Base-by-base conservation (phyloP, 2,113 vertebrate species). In the Artemisiospiza belli region DNA sequence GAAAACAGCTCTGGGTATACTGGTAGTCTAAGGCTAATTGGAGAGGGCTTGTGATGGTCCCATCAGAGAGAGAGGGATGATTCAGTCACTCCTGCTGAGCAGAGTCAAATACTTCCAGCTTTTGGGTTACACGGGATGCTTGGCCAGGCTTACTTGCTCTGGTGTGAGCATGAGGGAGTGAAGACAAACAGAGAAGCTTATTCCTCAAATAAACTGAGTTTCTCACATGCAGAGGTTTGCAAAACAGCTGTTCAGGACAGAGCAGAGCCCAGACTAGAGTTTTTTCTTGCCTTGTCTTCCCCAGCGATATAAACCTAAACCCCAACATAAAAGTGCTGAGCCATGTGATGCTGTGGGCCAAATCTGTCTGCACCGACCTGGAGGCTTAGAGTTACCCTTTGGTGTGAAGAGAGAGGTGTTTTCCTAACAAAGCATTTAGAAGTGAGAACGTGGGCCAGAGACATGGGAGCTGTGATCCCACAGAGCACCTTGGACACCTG, bases 21-120 rank as follows among this genome's bases (percentile, higher is more conserved):
- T 39, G 52, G 33, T 76, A 37, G 57, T 80, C 83, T 46, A 69
- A 81, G 54, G 13, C 31, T 95, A 90, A 92, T 96, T 94, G 88
- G 54, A 89, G 61, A 91, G 69, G 67, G 83, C 37, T 90, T 83
- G 39, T 86, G 35, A 35, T 74, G 81, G 61, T 91, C 87, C 49
- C 86, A 66, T 61, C 57, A 76, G 91, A 77, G 20, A 17, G 20
- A 74, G 63, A 74, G 30, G n/a, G 83, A 82, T 63, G 41, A 91
- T 82, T 91, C 66, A 52, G 41, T 54, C 8, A 1, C 20, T 79
- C 35, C 58, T 46, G 39, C 68, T 58, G 63, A 77, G 61, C 15
- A 4, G n/a, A 76, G 37, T 59, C 2, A 10, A 87, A 41, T 33
- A 51, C 31, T 89, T 91, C 78, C 78, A 78, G 93, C 91, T 87